These are phyloP conservation scores for Galago senegalensis DNA, from an alignment of 2,797 vertebrate species.

Conservation along the genomic window DNA sequence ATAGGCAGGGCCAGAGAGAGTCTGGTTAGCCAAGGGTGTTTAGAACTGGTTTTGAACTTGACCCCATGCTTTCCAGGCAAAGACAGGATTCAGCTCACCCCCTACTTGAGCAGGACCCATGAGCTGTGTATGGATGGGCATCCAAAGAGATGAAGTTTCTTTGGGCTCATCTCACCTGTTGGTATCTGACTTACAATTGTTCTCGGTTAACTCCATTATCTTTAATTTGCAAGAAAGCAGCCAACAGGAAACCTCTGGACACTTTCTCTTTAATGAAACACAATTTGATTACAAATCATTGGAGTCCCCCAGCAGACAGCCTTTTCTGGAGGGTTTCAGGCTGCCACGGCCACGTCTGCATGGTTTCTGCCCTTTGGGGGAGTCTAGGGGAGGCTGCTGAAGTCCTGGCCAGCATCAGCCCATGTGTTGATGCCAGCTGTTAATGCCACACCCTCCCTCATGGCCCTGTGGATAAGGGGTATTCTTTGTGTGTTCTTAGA, in stretches of 20 bases:
- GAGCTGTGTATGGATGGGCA: fast-evolving
- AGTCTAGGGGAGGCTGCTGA: neutral
- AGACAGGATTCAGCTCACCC: neutral
- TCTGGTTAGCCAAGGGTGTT: neutral
- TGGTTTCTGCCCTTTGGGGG: neutral
- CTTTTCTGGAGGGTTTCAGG: constrained; percentile 64
- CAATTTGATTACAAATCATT: constrained; percentile 81
- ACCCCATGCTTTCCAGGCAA: neutral
- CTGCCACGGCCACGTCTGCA: neutral
- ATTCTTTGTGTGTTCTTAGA: neutral
- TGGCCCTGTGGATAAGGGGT: neutral
- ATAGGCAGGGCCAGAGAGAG: neutral
- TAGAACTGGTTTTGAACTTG: neutral
- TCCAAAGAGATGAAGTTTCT: neutral
- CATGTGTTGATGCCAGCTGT: neutral
- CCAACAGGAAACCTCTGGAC: constrained; percentile 71
- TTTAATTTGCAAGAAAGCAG: constrained; percentile 75
- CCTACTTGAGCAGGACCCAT: neutral
- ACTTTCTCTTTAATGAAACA: constrained; percentile 82
- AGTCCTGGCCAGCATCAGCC: neutral
- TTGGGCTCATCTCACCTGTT: neutral
- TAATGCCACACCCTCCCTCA: neutral
- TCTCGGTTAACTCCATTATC: constrained; percentile 80
- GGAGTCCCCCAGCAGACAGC: constrained; percentile 20
- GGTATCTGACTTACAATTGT: constrained; percentile 73